These are phyloP conservation scores for Apaloderma vittatum DNA, from an alignment of 2,113 vertebrate species.

Conservation along the genomic window DNA sequence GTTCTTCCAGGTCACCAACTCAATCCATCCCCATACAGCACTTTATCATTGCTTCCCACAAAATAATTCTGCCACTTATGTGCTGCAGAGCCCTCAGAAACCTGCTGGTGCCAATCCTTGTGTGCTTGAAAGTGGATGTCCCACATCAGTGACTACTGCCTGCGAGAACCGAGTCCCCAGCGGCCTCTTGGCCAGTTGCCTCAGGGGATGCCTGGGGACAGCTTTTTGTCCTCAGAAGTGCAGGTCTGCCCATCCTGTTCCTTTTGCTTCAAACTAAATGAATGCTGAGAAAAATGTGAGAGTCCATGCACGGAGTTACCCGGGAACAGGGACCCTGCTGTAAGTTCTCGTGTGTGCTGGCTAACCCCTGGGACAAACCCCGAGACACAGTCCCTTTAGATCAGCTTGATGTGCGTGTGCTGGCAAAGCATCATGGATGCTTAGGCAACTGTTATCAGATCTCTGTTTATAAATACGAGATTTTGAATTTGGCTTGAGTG, in stretches of 20 bases:
- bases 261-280: neutral
- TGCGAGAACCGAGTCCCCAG: neutral
- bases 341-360: neutral
- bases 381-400: neutral
- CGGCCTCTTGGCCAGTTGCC: neutral
- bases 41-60: neutral
- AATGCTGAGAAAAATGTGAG: rapidly evolving
- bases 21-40: neutral
- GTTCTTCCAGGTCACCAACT: neutral
- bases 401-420: neutral
- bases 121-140: neutral
- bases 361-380: neutral
- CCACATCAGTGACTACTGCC: neutral
- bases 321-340: rapidly evolving
- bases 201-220: neutral
- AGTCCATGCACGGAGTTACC: rapidly evolving
- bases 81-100: neutral
- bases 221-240: neutral
- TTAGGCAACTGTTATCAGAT: constrained; percentile 52
- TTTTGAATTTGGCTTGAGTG: constrained; percentile 43
- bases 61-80: neutral
- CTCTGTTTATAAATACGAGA: constrained; percentile 67
- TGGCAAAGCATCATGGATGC: constrained; percentile 48
- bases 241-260: neutral
- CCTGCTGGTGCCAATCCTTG: neutral